A percentile compares a stretch with the other conserved stretches of the same genome.
These are phyloP conservation scores for Pelvicachromis taeniatus DNA, from an alignment of 2,113 vertebrate species.

Conservation along the genomic window DNA sequence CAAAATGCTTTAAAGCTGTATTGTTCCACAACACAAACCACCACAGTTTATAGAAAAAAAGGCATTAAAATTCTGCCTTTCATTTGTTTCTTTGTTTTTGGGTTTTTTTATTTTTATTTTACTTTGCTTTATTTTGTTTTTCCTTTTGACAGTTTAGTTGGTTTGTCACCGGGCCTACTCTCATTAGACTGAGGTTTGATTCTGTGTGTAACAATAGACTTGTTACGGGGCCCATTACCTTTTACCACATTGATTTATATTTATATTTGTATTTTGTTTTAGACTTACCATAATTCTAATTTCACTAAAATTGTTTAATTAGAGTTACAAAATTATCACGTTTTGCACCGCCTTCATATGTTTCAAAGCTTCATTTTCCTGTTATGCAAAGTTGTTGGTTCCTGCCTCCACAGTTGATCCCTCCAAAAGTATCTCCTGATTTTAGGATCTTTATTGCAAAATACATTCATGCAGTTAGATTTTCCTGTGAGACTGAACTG, in stretches of 20 bases:
- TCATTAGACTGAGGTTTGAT: background rate
- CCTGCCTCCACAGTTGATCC: background rate
- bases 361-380: background rate
- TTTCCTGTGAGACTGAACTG: background rate
- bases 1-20: background rate
- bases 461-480: background rate
- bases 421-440: background rate
- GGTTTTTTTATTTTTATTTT: fast-evolving
- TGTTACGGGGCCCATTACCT: background rate
- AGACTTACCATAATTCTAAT: background rate
- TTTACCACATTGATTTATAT: background rate
- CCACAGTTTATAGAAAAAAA: background rate
- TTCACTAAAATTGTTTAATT: background rate
- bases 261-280: background rate
- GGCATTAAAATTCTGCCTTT: background rate
- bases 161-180: background rate
- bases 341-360: background rate
- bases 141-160: background rate
- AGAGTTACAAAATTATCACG: background rate
- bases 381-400: background rate
- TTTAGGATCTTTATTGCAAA: background rate
- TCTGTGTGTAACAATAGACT: background rate
- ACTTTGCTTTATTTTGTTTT: background rate
- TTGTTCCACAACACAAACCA: background rate
- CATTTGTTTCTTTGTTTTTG: fast-evolving